Evolutionary conservation across 1,140 invertebrate species (phyloP), one percentile per base, ranked within the genome.

Genomic region (Hermatobates lingyangjiaoensis): DNA sequence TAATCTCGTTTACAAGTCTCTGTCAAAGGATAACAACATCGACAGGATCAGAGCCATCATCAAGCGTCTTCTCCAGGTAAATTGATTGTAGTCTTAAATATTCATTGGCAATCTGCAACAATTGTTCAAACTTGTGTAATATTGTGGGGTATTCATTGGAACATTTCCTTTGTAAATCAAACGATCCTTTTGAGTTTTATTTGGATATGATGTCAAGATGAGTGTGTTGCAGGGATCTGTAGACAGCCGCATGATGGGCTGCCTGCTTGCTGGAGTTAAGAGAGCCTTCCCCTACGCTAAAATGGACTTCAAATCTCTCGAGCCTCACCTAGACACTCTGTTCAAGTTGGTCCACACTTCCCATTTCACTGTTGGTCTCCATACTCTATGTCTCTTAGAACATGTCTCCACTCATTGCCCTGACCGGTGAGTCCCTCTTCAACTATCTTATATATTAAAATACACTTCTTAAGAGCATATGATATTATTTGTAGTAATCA

Each of bases 161-260:
- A n/a, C 42, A 27, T 27, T 21, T 27, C 15, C 21, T 49, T 30
- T 49, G 27, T 49, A 10, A 48, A 5, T 15, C 15, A 12, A 5
- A 10, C 15, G 14, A 25, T 5, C 26, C 46, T 26, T 7, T 12
- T 12, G 26, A 38, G 51, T 47, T 38, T 40, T 48, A 3, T 25
- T 26, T 53, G 49, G 15, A 26, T 42, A 44, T 39, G n/a, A n/a
- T n/a, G n/a, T n/a, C n/a, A n/a, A n/a, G n/a, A n/a, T n/a, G n/a
- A 50, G 20, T 53, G 53, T 50, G 28, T 68, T 65, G 40, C 58
- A 86, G 76, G 86, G 88, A 23, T 88, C 94, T 56, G 80, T 95
- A 1, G 85, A 95, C 60, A 86, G 80, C 39, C 81, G 87, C 60
- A 80, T 96, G 67, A 89, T 98, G 83, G 82, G 81, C 53, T 88